Conservation (phyloP, 92 coral and sea anemone genomes). For the Umimayanthus kanabou region DNA sequence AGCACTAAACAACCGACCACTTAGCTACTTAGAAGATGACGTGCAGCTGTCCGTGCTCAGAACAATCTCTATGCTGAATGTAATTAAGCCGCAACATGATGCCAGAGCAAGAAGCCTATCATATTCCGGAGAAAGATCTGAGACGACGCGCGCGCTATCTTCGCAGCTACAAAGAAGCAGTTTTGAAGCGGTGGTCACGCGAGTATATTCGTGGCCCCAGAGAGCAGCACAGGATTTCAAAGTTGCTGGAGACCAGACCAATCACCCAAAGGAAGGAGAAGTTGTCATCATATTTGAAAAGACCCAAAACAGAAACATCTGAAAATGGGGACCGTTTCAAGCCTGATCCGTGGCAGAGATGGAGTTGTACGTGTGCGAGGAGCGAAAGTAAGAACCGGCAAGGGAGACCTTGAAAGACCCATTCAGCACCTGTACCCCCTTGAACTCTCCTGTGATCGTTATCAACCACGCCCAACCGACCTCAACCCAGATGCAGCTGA, state of each 20-base stretch:
- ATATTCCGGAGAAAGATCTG: background rate
- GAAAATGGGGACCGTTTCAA: no score
- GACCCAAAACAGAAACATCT: no score
- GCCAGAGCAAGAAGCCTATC: constrained; percentile 24
- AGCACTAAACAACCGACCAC: constrained; percentile 28
- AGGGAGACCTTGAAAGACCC: background rate
- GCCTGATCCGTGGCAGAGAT: background rate
- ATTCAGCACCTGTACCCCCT: no score
- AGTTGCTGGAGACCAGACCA: no score
- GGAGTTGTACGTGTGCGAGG: constrained; percentile 16
- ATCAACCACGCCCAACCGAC: no score
- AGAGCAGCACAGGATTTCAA: background rate
- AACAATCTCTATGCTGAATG: constrained; percentile 8
- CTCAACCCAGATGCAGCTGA: no score
- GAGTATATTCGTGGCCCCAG: constrained; percentile 7
- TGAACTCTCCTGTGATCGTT: no score
- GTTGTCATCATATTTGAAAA: no score
- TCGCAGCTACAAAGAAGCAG: constrained; percentile 19
- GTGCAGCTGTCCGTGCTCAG: constrained; percentile 27
- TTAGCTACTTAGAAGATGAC: constrained; percentile 30
- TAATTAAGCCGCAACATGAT: background rate
- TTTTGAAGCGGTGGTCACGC: background rate
- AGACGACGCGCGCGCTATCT: constrained; percentile 20
- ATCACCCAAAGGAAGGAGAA: no score
- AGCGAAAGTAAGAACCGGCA: background rate